Base-by-base conservation (phyloP, 1,140 invertebrate species). In the Achroia grisella region DNA sequence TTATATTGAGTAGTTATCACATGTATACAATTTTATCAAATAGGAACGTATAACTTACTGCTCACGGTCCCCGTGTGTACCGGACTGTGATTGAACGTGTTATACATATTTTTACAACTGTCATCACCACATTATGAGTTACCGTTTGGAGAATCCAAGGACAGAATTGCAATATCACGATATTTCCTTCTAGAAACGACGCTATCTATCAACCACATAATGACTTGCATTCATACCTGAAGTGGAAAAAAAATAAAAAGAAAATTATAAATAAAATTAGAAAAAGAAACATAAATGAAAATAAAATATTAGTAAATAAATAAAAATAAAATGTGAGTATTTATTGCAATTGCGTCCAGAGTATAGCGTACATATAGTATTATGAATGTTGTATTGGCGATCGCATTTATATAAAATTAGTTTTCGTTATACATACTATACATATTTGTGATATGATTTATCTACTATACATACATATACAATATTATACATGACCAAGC, bases 191-290 rank as follows among this genome's bases (percentile, higher is more conserved):
- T 23, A 23, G 17, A 62, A 53, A 48, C 59, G 55, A 39, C 61
- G 48, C 39, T 51, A 34, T 11, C 48, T 44, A 62, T 79, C 75
- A 82, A 75, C 74, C 78, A 80, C 78, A 82, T 57, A 82, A 75
- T 35, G 78, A 72, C 52, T 65, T 78, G 71, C 78, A 82, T 57
- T 82, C 78, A 80, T 82, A 82, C 78, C 78, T 80, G 76, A 61
- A 72, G 59, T 53, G 39, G 46, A 58, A 53, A 55, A 71, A 64
- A 57, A 47, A 65, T 67, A 53, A 54, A 33, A 62, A 60, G 56
- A 52, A 51, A 62, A 63, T 55, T 58, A 61, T 52, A 49, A 52
- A 56, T 48, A 48, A 41, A 45, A 39, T 45, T 36, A 41, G 60
- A 46, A 50, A 45, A 49, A 42, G 35, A 29, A 46, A 17, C 54